Base-by-base conservation (phyloP, 2,113 vertebrate genomes). In the Microcebus jonahi region DNA sequence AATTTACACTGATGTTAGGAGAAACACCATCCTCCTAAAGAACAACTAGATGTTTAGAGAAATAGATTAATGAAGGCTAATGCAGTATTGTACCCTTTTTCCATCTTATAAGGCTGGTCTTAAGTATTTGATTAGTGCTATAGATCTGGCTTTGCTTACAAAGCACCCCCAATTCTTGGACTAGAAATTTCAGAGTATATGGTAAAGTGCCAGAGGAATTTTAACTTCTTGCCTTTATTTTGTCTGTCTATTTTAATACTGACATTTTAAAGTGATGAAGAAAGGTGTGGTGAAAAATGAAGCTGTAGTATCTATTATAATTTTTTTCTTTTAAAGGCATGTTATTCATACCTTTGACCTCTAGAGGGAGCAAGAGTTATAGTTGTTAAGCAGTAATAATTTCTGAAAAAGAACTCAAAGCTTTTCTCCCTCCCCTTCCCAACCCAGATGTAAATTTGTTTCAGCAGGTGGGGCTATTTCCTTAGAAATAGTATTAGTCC, bases 351-450 rank as follows among this genome's bases (percentile, higher is more conserved):
- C 1, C 9, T 11, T 73, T 85, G 57, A 79, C 92, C 97, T 88
- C 96, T 77, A 98, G 97, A 96, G 96, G 94, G 97, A n/a, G 96
- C 83, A 75, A 93, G 92, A 94, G 75, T 86, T 95, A 80, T 20
- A 82, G 29, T 94, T 90, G 71, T 75, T 93, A 18, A 84, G 53
- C 79, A 94, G 36, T 75, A 61, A 25, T 73, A 27, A 21, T n/a
- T 76, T 15, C 71, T 79, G 65, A 36, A 53, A 85, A 95, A 85
- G 11, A 48, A 50, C 20, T 71, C 63, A 48, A 5, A 18, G 55
- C 73, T 65, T 84, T 10, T 6, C 31, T 53, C 21, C 31, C 27
- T 34, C 67, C 29, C 18, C 31, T 71, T 17, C 31, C 20, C 34
- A 77, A 67, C 39, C 39, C 42, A 86, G 59, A n/a, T 13, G 9